Conservation (phyloP, 2,797 vertebrate species). For the Cryptoblepharus egeriae region DNA sequence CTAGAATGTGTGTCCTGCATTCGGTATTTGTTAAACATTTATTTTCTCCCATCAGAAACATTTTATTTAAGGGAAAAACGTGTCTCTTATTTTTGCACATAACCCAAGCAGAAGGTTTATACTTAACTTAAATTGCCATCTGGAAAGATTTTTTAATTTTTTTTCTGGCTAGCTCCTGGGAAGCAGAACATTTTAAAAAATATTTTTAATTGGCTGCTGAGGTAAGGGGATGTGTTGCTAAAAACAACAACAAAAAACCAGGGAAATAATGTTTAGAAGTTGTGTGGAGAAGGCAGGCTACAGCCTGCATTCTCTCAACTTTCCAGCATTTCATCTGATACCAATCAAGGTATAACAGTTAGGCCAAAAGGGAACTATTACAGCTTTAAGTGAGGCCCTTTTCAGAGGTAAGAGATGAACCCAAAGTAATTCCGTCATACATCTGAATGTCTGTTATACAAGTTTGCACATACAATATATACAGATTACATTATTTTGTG, state of each 20-base stretch:
- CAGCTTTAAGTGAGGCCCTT: slow-evolving; percentile 69
- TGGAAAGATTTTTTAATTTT: slow-evolving; percentile 69
- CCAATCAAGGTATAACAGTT: slow-evolving; percentile 64
- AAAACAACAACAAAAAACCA: no score
- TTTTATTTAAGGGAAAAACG: slow-evolving; percentile 64
- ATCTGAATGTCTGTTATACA: slow-evolving; percentile 23
- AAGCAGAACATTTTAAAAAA: slow-evolving; percentile 67
- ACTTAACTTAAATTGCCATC: slow-evolving; percentile 78
- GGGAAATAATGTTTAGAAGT: slow-evolving; percentile 45
- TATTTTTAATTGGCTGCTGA: slow-evolving; percentile 44
- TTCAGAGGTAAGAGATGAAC: slow-evolving; percentile 59
- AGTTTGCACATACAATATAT: not conserved
- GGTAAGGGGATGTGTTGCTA: slow-evolving; percentile 57
- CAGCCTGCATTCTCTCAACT: slow-evolving; percentile 59
- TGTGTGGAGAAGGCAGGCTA: slow-evolving; percentile 34
- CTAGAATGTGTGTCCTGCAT: slow-evolving; percentile 53
- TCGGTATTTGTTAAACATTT: slow-evolving; percentile 10
- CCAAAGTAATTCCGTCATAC: slow-evolving; percentile 48
- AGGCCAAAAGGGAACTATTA: slow-evolving; percentile 72
- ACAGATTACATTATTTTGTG: slow-evolving; percentile 40
- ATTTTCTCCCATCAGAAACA: slow-evolving; percentile 58
- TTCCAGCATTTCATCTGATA: slow-evolving; percentile 67
- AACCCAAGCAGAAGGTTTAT: slow-evolving; percentile 77
- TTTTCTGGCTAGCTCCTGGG: slow-evolving; percentile 64
- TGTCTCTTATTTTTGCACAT: slow-evolving; percentile 72